Evolutionary conservation across 2,113 vertebrate genomes (phyloP).

Genomic region (Lipophrys pholis): DNA sequence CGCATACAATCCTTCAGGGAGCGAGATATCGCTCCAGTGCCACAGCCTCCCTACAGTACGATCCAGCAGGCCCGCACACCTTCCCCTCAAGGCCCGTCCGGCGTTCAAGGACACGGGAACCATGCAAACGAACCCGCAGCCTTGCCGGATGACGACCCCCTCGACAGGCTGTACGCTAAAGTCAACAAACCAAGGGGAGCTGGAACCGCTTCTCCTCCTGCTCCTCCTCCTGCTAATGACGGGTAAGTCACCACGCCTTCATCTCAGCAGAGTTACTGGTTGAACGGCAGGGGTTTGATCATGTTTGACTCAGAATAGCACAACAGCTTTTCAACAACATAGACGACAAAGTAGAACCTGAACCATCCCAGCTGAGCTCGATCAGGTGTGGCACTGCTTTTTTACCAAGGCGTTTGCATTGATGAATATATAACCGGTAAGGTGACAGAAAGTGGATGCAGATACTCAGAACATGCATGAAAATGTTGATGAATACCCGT

Average conservation of each 20-base stretch:
- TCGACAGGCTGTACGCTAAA: constrained; percentile 95
- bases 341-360: too few species aligned
- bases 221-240: constrained; percentile 80
- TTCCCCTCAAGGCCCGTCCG: constrained; percentile 71
- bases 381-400: too few species aligned
- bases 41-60: constrained; percentile 56
- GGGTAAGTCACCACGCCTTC: constrained; percentile 81
- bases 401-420: background rate
- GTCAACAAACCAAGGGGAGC: constrained; percentile 91
- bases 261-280: background rate
- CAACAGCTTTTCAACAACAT: too few species aligned
- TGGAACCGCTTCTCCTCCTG: constrained; percentile 71
- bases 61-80: constrained; percentile 77
- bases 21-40: constrained; percentile 75
- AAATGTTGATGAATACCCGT: background rate
- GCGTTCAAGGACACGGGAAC: constrained; percentile 57
- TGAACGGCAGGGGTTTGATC: too few species aligned
- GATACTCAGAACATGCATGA: background rate
- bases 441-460: background rate
- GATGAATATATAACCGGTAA: background rate
- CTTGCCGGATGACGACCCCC: constrained; percentile 85
- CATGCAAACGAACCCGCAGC: constrained; percentile 63
- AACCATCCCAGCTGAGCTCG: too few species aligned
- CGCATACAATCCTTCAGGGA: constrained; percentile 92
- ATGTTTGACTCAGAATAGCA: too few species aligned